Conservation (phyloP, 1,140 invertebrate species). For the Elymnias hypermnestra region DNA sequence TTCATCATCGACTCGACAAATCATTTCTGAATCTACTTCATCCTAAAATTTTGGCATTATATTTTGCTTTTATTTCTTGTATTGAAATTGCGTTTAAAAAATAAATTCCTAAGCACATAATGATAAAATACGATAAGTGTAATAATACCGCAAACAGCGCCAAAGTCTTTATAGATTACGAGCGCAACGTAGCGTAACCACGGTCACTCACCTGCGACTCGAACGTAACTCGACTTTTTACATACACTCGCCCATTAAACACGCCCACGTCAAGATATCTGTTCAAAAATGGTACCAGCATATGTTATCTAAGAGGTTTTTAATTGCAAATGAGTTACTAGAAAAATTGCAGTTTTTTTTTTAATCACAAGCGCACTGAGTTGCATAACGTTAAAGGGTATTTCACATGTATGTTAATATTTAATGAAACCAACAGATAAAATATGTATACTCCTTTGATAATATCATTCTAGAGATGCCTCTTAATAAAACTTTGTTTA, state of each 20-base stretch:
- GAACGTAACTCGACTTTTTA: constrained; percentile 16
- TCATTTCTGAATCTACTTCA: too few relatives aligned
- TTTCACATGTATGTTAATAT: not conserved
- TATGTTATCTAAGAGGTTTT: constrained; percentile 5
- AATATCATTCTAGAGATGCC: too few relatives aligned
- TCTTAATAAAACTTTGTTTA: too few relatives aligned
- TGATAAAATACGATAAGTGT: not conserved
- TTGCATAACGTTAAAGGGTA: not conserved
- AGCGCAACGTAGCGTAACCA: constrained; percentile 27
- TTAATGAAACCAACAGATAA: too few relatives aligned
- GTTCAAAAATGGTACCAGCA: not conserved
- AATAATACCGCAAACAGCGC: constrained; percentile 15
- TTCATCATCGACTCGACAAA: too few relatives aligned
- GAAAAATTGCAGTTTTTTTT: not conserved
- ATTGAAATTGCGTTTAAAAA: too few relatives aligned
- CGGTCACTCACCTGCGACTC: constrained; percentile 27
- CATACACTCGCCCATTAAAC: not conserved
- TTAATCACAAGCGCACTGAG: not conserved
- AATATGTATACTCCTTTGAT: too few relatives aligned
- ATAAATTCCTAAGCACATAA: too few relatives aligned
- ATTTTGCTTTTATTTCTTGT: too few relatives aligned
- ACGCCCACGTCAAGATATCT: too few relatives aligned
- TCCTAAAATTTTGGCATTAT: too few relatives aligned
- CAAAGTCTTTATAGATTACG: constrained; percentile 21
- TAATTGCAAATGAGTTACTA: not conserved